phyloP scores from a whole-genome alignment of 2,888 invertebrate species.

The Chouioia cunea region DNA sequence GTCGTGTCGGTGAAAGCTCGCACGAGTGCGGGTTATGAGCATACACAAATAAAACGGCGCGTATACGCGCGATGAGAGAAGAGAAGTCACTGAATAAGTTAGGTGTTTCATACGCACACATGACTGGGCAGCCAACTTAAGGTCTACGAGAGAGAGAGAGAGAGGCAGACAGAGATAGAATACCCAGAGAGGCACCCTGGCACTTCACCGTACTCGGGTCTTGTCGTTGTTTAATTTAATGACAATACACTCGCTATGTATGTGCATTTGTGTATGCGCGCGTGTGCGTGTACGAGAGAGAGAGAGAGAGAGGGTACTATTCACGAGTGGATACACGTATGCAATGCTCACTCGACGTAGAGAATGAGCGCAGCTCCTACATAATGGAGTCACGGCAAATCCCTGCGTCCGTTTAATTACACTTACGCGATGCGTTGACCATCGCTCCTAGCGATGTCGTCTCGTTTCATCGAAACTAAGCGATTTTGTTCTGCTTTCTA shows the following conservation, averaged over 20 bases:
- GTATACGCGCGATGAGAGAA: background rate
- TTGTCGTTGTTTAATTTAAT: constrained; percentile 63
- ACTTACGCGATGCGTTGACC: background rate
- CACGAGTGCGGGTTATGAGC: constrained; percentile 17
- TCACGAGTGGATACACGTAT: constrained; percentile 15
- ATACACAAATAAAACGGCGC: background rate
- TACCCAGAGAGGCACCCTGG: constrained; percentile 27
- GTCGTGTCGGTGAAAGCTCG: background rate
- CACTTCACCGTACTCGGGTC: constrained; percentile 33
- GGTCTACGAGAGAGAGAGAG: background rate
- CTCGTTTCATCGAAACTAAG: background rate
- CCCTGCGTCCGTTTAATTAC: constrained; percentile 11
- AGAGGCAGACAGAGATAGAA: background rate
- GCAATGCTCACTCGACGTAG: constrained; percentile 31
- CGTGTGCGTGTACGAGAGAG: too few species aligned
- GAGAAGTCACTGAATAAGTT: constrained; percentile 28
- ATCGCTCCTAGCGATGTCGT: background rate
- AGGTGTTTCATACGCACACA: constrained; percentile 2
- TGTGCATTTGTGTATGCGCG: too few species aligned
- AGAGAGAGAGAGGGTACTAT: background rate
- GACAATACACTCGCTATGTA: constrained; percentile 62
- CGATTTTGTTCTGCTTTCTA: background rate
- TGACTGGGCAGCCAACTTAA: background rate
- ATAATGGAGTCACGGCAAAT: constrained; percentile 34
- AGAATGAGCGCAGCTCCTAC: background rate